Evolutionary conservation across 1,140 invertebrate genomes (phyloP), one percentile per base, ranked within the genome.

Genomic region (Ceratina japonica): DNA sequence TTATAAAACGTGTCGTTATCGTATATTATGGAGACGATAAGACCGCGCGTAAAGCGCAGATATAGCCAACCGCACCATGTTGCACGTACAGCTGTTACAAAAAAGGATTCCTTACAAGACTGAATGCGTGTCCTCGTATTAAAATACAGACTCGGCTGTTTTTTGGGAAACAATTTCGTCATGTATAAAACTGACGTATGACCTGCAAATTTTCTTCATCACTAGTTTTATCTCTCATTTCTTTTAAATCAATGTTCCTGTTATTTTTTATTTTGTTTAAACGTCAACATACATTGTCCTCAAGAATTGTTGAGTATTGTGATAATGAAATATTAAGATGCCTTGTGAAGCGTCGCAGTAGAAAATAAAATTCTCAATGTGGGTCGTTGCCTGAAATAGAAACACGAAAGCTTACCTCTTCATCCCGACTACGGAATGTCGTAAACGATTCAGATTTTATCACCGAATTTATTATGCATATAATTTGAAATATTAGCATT

Each of bases 281-380:
- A 61, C 20, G 22, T 49, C 3, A 20, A 22, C 12, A 44, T 13
- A 27, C 27, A 61, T 31, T 12, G 15, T 24, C 8, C 1, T 68
- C 2, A 24, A n/a, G n/a, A n/a, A 4, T 31, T 31, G 24, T 27
- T 27, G 0, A 54, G 13, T 49, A 72, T 44, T 44, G 31, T 22
- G 8, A 13, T 16, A 69, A 64, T 44, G 31, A 62, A 73, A 65
- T 84, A 75, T 85, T 63, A 71, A 81, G 62, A 72, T 54, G 62
- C 16, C 22, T 72, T 68, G 58, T 24, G 54, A 59, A 74, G 37
- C 73, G 66, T 27, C 68, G 75, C 59, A 66, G 70, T 73, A 78
- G 71, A 83, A 89, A 88, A 89, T 87, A 89, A 89, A 89, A 87
- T 89, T 87, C 85, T 89, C 81, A 58, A 90, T 90, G 89, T 90